Evolutionary conservation across 2,113 vertebrate species (phyloP).

Genomic region (Phaethornis superciliosus): DNA sequence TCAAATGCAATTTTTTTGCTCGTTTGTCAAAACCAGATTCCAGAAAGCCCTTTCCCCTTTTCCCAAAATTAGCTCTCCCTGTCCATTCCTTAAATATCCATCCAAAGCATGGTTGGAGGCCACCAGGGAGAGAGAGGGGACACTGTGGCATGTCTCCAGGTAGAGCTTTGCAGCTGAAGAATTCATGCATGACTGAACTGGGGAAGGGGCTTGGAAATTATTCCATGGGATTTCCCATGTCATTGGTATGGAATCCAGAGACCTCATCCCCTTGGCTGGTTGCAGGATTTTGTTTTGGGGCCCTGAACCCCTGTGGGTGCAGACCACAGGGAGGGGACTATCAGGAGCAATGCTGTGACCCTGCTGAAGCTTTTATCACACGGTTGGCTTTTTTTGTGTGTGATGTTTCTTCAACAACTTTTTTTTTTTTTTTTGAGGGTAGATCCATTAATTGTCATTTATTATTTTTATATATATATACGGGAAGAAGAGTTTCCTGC

Average conservation of each 20-base stretch:
- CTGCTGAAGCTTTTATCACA: neutral
- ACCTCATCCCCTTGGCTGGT: neutral
- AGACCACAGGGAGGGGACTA: neutral
- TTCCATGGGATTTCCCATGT: neutral
- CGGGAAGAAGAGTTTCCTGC: neutral
- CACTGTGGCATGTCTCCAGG: neutral
- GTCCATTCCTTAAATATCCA: neutral
- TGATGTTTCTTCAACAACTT: neutral
- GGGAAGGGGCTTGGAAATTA: neutral
- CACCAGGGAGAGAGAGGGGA: neutral
- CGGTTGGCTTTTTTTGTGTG: neutral
- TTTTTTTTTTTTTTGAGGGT: neutral
- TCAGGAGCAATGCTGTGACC: neutral
- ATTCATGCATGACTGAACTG: neutral
- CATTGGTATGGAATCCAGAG: neutral
- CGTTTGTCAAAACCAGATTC: neutral
- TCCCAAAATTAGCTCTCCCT: neutral
- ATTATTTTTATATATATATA: neutral
- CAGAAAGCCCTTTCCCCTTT: neutral
- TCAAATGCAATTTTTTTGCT: fast-evolving
- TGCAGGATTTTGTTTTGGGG: neutral
- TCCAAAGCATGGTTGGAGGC: neutral
- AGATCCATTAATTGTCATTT: neutral
- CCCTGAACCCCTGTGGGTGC: neutral
- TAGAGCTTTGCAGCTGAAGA: neutral